Base-by-base conservation (phyloP, 2,888 invertebrate genomes). In the Agonopterix subpropinquella region DNA sequence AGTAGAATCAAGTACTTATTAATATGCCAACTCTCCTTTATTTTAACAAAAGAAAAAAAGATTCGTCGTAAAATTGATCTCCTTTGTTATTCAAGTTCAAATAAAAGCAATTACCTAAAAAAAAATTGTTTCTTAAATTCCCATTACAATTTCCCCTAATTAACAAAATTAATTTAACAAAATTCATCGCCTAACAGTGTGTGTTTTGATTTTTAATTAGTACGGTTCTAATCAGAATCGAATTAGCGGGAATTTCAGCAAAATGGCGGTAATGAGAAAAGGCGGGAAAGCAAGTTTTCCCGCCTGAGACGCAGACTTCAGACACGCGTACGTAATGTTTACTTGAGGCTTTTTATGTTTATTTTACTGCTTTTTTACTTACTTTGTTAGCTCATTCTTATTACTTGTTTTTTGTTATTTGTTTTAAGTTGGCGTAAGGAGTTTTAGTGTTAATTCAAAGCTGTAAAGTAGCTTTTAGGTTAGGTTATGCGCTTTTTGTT, bases 261-360 rank as follows among this genome's bases (percentile, higher is more conserved):
- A 73, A 67, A 75, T 73, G 77, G 77, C 73, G 72, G 59, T 64
- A 7, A 11, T 8, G 43, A 11, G 64, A 79, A 83, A 85, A 80
- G 77, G 86, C 86, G 86, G 86, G 84, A 85, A 85, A 86, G 78
- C 77, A 75, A 78, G 73, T 84, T 47, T 86, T 84, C 85, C 84
- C 85, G 85, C 85, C 67, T 28, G 68, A 72, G 68, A 59, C 53
- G 60, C 68, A 65, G 72, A 72, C 72, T 78, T 72, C 77, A 77
- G 82, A 81, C 80, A 74, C 73, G 83, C 84, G 85, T 84, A 77
- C 77, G 62, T 39, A 68, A 70, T 77, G 81, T 81, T 80, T 80
- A 79, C 77, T 63, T 69, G 59, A 39, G 58, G 56, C 57, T 60
- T 67, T 75, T 73, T 73, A 68, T 59, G 57, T 62, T 56, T 58